Evolutionary conservation across 2,888 invertebrate genomes (phyloP), one percentile per base, ranked within the genome.

Genomic region (Aspidiotus destructor): DNA sequence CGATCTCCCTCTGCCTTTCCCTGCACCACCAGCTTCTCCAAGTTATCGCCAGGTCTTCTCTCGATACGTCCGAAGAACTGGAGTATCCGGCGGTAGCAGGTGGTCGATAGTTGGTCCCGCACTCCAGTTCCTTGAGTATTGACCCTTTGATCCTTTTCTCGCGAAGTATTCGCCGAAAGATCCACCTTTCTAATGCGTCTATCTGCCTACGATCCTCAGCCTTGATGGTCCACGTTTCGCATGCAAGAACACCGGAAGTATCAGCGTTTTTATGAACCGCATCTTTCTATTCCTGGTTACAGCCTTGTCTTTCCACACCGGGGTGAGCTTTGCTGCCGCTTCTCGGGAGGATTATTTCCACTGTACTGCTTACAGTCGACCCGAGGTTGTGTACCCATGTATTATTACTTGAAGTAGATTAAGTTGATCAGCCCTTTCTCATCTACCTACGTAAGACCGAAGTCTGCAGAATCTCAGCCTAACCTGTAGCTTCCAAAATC

Each of bases 1-100:
- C n/a, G n/a, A n/a, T n/a, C 48, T 44, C 48, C 48, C 48, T 44
- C 48, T 10, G 13, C 9, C 48, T 8, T 44, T 44, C 48, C 48
- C 48, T 44, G 48, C 48, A 44, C 48, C 48, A 44, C 48, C 48
- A 44, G 48, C 48, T 13, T 44, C 48, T 44, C 48, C 48, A 44
- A 13, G 13, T 44, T 44, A 13, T 44, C 48, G 13, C 13, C 13
- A 13, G 13, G 48, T 44, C 48, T 44, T 44, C 48, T 44, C 48
- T 8, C 48, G 13, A 44, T 10, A 13, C 13, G 48, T 13, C 48
- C 48, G 13, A 44, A 44, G 48, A 44, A 44, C 48, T 44, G 48
- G 48, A 44, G 48, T 44, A 44, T 44, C 48, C 13, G 48, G 48
- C 8, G 9, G n/a, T n/a, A n/a, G n/a, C n/a, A n/a, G n/a, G n/a